Evolutionary conservation across 2,888 invertebrate genomes (phyloP).

Genomic region (Catonia carolina): DNA sequence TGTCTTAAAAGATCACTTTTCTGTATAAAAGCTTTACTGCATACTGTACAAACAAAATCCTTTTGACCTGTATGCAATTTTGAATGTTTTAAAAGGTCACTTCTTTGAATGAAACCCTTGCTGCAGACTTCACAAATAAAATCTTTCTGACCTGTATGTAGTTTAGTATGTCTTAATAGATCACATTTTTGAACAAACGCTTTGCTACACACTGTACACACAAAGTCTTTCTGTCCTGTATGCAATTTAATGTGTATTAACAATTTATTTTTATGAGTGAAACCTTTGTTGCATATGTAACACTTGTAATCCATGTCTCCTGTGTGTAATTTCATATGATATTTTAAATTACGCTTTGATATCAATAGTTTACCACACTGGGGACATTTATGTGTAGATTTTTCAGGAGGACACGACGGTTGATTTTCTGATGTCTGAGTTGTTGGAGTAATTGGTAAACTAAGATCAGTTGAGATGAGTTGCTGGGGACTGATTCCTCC

Average conservation of each 20-base stretch:
- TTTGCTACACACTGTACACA: slow-evolving; percentile 15
- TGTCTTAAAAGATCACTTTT: slow-evolving; percentile 5
- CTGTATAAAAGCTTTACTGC: slow-evolving; percentile 9
- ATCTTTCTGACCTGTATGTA: slow-evolving; percentile 15
- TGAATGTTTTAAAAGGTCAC: not conserved
- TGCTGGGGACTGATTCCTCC: too few species aligned
- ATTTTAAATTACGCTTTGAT: not conserved
- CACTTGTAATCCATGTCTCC: slow-evolving; percentile 14
- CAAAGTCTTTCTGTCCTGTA: slow-evolving; percentile 14
- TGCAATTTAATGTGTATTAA: slow-evolving; percentile 10
- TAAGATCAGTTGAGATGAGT: too few species aligned
- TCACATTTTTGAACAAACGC: not conserved
- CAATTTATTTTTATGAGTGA: not conserved
- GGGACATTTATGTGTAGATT: not conserved
- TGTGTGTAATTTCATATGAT: slow-evolving; percentile 9
- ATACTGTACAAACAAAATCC: slow-evolving; percentile 11
- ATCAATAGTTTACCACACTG: slow-evolving; percentile 3
- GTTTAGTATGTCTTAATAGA: not conserved
- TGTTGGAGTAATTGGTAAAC: too few species aligned
- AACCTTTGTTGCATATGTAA: slow-evolving; percentile 5
- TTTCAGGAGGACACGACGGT: too few species aligned
- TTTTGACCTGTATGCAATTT: slow-evolving; percentile 10
- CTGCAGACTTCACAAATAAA: not conserved
- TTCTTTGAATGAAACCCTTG: slow-evolving; percentile 8
- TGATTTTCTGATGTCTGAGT: too few species aligned